phyloP scores from a whole-genome alignment of 2,888 invertebrate species.

The Agapostemon virescens region DNA sequence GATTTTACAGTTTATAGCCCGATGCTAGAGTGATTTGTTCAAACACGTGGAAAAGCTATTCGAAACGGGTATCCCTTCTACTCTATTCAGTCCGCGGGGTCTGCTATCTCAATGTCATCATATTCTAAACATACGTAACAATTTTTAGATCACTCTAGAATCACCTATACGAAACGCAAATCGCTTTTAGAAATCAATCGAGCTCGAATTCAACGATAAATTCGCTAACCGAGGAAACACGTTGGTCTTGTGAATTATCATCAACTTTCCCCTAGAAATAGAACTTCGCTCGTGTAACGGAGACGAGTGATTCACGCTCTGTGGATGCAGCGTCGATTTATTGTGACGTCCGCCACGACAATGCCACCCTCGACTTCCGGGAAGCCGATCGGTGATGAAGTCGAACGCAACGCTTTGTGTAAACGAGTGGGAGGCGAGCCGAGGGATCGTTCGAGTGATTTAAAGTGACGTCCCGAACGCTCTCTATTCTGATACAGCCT shows the following conservation, averaged over 20 bases:
- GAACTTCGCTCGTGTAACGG: conserved; percentile 14
- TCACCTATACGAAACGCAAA: not conserved
- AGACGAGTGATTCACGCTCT: conserved; percentile 31
- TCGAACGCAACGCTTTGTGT: not conserved
- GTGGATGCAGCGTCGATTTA: conserved; percentile 26
- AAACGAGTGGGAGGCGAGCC: not conserved
- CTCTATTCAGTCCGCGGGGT: not conserved
- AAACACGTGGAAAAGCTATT: not conserved
- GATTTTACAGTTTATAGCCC: conserved; percentile 44
- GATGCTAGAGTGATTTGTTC: conserved; percentile 29
- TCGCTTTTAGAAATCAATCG: not conserved
- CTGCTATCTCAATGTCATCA: not conserved
- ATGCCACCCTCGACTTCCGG: conserved; percentile 41
- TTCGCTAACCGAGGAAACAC: not conserved
- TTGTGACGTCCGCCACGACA: conserved; percentile 27
- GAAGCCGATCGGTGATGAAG: conserved; percentile 8
- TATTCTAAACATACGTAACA: not conserved
- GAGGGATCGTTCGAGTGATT: not conserved
- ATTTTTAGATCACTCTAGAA: not conserved
- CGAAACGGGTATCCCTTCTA: not conserved
- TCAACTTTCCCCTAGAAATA: conserved; percentile 26
- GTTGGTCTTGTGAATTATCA: conserved; percentile 15
- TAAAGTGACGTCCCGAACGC: not conserved
- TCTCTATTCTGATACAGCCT: not conserved
- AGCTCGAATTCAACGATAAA: not conserved